A percentile compares a stretch with the other conserved stretches of the same genome.
Conservation (phyloP, 1,140 invertebrate genomes). For the Drosophila ambigua region DNA sequence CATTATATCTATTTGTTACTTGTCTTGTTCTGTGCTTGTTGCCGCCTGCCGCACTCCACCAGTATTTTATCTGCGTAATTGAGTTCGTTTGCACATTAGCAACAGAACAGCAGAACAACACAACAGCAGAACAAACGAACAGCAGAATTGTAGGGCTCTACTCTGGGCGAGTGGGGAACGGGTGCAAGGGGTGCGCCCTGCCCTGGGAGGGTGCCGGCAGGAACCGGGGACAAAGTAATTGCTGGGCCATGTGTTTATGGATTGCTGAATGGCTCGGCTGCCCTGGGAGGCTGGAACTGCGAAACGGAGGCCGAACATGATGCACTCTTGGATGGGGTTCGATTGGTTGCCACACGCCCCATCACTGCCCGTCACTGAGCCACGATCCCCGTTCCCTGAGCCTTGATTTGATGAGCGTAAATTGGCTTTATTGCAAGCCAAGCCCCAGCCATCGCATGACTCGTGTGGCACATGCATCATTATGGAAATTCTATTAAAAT, state of each 20-base stretch:
- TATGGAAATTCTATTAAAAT: conserved; percentile 59
- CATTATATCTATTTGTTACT: not conserved
- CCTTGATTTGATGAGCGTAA: conserved; percentile 2
- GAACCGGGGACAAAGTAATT: conserved; percentile 42
- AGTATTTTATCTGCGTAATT: conserved; percentile 73
- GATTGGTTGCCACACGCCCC: conserved; percentile 3
- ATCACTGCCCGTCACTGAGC: not conserved
- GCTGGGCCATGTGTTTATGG: conserved; percentile 34
- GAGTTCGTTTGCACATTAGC: conserved; percentile 79
- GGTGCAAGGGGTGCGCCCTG: not conserved
- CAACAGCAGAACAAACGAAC: conserved; percentile 34
- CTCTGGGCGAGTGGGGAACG: not conserved
- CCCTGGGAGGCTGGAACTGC: too few species aligned
- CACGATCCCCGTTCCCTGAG: not conserved
- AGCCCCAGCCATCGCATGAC: conserved; percentile 12
- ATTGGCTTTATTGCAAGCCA: conserved; percentile 15
- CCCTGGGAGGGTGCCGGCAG: conserved; percentile 9
- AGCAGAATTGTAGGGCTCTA: conserved; percentile 34
- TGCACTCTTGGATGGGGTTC: conserved; percentile 30
- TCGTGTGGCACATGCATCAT: conserved; percentile 37
- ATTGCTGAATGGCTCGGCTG: not conserved
- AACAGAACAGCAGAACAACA: conserved; percentile 42
- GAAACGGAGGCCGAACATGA: conserved; percentile 14
- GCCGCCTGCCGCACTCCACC: not conserved
- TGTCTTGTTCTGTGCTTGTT: conserved; percentile 30